Base-by-base conservation (phyloP, 2,797 vertebrate species). In the Anguilla marmorata region DNA sequence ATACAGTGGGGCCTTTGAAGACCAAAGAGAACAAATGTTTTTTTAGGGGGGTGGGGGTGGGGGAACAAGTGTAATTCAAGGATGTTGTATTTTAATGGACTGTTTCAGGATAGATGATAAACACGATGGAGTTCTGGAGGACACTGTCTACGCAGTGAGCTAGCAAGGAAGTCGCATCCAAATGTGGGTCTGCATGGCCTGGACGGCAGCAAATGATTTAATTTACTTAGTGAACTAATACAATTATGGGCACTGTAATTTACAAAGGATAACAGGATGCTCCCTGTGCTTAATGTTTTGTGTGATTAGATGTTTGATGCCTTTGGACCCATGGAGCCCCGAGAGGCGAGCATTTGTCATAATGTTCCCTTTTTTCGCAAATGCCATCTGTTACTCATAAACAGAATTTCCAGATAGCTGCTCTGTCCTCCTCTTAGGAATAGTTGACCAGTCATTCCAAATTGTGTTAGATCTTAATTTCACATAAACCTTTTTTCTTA, bases 221-320 rank as follows among this genome's bases (percentile, higher is more conserved):
- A 95, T 95, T 94, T 93, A 94, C 93, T 93, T 93, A 93, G 89
- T 74, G 87, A 90, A 90, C 91, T 94, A 93, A 95, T 95, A 90
- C 93, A 94, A 94, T 95, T 94, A 94, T 92, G 91, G 90, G 91
- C 86, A 85, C 88, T 91, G 93, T 92, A 91, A 94, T 93, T 93
- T 93, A 94, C 86, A 90, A 91, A 87, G 87, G 91, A 91, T 89
- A 91, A 93, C 88, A 93, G 86, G 21, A 85, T 85, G 91, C 88
- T 87, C 88, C 86, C 84, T 87, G 52, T 89, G 84, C 69, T 86
- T 85, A 86, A 91, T 91, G 89, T 83, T 69, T 72, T 91, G 90
- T 90, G 89, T 89, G 88, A 87, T 89, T 86, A 72, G 79, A 72
- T 87, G 50, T 85, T 66, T 63, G 45, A 56, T 85, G 83, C 83